Base-by-base conservation (phyloP, 1,140 invertebrate species). In the Drosophila sucinea region DNA sequence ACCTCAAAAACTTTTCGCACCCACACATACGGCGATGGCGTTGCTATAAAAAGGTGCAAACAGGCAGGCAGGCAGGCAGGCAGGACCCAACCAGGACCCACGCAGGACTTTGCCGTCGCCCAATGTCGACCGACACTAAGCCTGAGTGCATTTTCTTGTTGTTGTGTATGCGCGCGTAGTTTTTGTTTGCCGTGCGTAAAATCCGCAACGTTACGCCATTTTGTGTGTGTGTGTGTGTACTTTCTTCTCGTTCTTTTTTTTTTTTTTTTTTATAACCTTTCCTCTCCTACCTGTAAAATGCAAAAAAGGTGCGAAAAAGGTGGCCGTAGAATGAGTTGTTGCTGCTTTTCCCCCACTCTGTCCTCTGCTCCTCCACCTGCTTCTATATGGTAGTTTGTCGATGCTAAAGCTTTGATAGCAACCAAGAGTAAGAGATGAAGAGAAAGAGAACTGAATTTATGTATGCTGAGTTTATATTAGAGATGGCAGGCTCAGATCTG, bases 91-190 rank as follows among this genome's bases (percentile, higher is more conserved):
- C 35, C 8, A 75, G 67, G 66, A 77, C 74, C 57, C 60, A 44
- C 67, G 33, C 73, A 82, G 65, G 65, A 67, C 77, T 63, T 70
- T 47, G 47, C 47, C 61, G 63, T 55, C 57, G 61, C 47, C 58
- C 79, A 67, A 64, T 73, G 73, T 56, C 77, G 80, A 79, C 84
- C 84, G 84, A 89, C 84, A 89, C 84, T 89, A 89, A 89, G 84
- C 84, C 85, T 89, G 84, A 89, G 84, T 89, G 84, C 84, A 89
- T 89, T 89, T 89, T 89, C 84, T 89, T 89, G 84, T 89, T 89
- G 83, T 87, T 90, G 85, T 89, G 84, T 89, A 89, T 74, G 84
- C 84, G 84, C 77, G 84, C 84, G 85, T 84, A 89, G 84, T 89
- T 84, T 76, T 76, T 89, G 84, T 89, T 89, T 87, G 84, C 83